phyloP scores from a whole-genome alignment of 2,888 invertebrate genomes.

The Tricholauxania praeusta region DNA sequence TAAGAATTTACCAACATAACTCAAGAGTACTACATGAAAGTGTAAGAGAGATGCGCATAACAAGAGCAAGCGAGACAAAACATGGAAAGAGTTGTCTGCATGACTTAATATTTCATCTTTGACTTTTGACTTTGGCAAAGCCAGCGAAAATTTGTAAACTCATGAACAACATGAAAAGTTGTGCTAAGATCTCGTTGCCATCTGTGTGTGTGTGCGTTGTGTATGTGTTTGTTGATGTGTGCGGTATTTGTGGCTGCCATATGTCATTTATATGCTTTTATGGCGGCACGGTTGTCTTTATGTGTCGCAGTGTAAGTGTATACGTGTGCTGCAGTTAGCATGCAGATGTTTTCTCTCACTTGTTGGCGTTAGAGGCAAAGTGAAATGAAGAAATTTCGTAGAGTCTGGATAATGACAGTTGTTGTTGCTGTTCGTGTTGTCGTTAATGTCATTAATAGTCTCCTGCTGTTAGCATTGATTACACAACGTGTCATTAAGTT shows the following conservation, averaged over 20 bases:
- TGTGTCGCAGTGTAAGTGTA: not conserved
- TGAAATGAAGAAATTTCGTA: not conserved
- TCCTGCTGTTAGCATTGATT: constrained; percentile 36
- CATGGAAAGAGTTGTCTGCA: too few relatives aligned
- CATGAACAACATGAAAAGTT: not conserved
- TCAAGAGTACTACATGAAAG: too few relatives aligned
- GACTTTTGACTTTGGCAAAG: constrained; percentile 3
- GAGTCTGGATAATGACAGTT: not conserved
- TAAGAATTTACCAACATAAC: too few relatives aligned
- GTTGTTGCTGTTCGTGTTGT: constrained; percentile 23
- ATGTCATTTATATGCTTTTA: constrained; percentile 20
- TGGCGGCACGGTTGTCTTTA: not conserved
- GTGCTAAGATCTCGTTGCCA: not conserved
- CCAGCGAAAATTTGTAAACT: constrained; percentile 4
- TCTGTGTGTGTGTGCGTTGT: constrained; percentile 6
- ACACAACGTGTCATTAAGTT: constrained; percentile 33
- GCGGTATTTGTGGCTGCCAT: constrained; percentile 11
- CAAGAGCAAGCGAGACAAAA: not conserved
- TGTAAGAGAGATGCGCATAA: too few relatives aligned
- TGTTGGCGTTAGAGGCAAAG: not conserved
- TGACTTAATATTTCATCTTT: constrained; percentile 7
- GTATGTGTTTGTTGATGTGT: not conserved
- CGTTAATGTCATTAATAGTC: constrained; percentile 30
- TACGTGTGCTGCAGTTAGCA: constrained; percentile 16
- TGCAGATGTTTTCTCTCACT: constrained; percentile 21